phyloP scores from a whole-genome alignment of 2,888 invertebrate species.

The Caenorhabditis sp. region DNA sequence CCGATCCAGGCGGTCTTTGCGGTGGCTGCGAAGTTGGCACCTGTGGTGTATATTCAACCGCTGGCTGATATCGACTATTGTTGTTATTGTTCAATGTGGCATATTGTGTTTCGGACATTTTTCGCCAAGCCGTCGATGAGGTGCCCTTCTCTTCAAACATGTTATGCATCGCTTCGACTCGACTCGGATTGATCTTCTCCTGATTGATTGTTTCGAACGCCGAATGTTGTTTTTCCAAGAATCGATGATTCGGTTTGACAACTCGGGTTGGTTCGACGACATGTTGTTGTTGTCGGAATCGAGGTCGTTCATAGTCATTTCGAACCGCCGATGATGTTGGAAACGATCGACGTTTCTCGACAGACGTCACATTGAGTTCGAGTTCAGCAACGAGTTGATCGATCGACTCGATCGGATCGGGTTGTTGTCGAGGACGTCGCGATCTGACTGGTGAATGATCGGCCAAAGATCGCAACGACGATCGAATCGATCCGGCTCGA shows the following conservation, averaged over 20 bases:
- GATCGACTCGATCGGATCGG: conserved; percentile 62
- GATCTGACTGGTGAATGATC: conserved; percentile 42
- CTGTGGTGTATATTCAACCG: conserved; percentile 44
- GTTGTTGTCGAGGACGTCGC: not conserved
- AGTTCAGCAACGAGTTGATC: conserved; percentile 68
- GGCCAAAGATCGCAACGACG: conserved; percentile 44
- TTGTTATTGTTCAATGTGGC: conserved; percentile 16
- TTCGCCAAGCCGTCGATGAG: conserved; percentile 37
- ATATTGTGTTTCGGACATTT: conserved; percentile 35
- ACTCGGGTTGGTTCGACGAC: too few species aligned
- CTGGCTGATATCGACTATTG: too few species aligned
- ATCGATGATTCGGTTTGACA: conserved; percentile 27
- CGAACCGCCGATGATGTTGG: conserved; percentile 49
- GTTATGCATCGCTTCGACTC: conserved; percentile 67
- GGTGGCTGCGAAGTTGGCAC: conserved; percentile 48
- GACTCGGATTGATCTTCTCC: conserved; percentile 65
- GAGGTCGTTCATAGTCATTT: too few species aligned
- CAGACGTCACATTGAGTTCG: conserved; percentile 57
- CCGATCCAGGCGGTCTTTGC: conserved; percentile 53
- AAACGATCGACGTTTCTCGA: conserved; percentile 57
- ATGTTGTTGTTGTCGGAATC: too few species aligned
- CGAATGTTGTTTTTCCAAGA: too few species aligned
- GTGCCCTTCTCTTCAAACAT: conserved; percentile 66
- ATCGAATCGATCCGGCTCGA: conserved; percentile 37
- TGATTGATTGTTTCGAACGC: conserved; percentile 57